Percentiles rank a stretch among this genome's conserved stretches.
Evolutionary conservation across 2,888 invertebrate genomes (phyloP).

Genomic region (Panzeria rudis): DNA sequence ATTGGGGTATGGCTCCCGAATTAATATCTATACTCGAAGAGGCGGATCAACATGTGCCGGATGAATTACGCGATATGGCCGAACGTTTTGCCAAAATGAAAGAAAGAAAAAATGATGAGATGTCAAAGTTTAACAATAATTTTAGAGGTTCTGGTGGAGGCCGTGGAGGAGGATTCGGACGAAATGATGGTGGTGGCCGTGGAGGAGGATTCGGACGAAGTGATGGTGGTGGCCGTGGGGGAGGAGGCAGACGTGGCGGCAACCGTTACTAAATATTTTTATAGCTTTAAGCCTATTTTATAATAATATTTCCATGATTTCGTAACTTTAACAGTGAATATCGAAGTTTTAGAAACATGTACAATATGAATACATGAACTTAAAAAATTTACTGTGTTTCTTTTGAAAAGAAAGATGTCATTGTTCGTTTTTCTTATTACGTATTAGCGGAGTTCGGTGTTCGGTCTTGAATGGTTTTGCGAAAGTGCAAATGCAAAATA

Average conservation of each 20-base stretch:
- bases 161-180: neutral
- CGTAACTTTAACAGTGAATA: slow-evolving; percentile 25
- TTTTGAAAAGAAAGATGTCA: neutral
- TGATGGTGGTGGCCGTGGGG: slow-evolving; percentile 22
- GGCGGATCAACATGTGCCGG: slow-evolving; percentile 92
- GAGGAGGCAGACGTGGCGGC: slow-evolving; percentile 39
- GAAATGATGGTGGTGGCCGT: slow-evolving; percentile 14
- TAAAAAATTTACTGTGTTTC: no score
- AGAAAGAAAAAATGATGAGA: slow-evolving; percentile 85
- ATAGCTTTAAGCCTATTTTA: slow-evolving; percentile 10
- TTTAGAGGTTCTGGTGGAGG: slow-evolving; percentile 74
- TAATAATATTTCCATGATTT: neutral
- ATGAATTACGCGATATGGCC: slow-evolving; percentile 90
- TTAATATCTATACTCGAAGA: slow-evolving; percentile 94
- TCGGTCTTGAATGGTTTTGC: no score
- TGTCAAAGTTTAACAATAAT: slow-evolving; percentile 72
- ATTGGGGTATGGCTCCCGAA: slow-evolving; percentile 92
- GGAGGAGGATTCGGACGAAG: neutral
- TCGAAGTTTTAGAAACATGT: neutral
- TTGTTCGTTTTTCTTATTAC: neutral
- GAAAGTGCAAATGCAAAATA: no score
- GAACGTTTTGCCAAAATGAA: slow-evolving; percentile 89
- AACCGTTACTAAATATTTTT: slow-evolving; percentile 72
- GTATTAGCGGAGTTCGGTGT: no score
- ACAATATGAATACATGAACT: neutral